Base-by-base conservation (phyloP, 1,140 invertebrate genomes). In the Leptinotarsa undecemlineata region DNA sequence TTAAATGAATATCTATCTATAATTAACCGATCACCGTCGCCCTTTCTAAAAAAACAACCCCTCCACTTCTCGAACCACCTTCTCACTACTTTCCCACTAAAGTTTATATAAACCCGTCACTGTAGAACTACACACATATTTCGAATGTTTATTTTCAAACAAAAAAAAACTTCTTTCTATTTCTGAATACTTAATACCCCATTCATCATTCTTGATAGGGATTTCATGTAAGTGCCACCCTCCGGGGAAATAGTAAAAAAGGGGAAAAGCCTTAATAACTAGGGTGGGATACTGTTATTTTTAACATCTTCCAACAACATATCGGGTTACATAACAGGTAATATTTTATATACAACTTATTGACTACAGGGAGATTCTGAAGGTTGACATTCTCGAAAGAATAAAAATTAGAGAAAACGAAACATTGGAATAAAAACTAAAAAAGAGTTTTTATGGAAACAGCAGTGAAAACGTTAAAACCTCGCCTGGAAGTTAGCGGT, bases 111-210 rank as follows among this genome's bases (percentile, higher is more conserved):
- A 47, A 48, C 15, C 67, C 47, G 67, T 68, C 33, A 68, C 67
- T 11, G 20, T 19, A 48, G n/a, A 17, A 47, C 67, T 68, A 33
- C 67, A 68, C 19, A 48, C 33, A 48, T 68, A 8, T 42, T 19
- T 26, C 42, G 26, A 47, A 48, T 68, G 67, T 68, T 68, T 68
- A 68, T 68, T 68, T 68, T 68, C 17, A 68, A 68, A 68, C 48
- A 26, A 68, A 68, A 68, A 68, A 68, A 68, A 68, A 68, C 67
- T 17, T 68, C 47, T 48, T 68, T 68, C 67, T 68, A 68, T 68
- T 68, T 68, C 67, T 68, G 67, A 68, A 68, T 68, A 68, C 67
- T 68, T 68, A 68, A 68, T 68, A 48, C 67, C n/a, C 26, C 67
- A 68, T 68, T 48, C 20, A 68, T 68, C 67, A 68, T 68, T 48